A percentile compares a stretch with the other conserved stretches of the same genome.
These are phyloP conservation scores for Trichoplusia ni DNA, from an alignment of 1,140 invertebrate genomes.

Conservation along the genomic window DNA sequence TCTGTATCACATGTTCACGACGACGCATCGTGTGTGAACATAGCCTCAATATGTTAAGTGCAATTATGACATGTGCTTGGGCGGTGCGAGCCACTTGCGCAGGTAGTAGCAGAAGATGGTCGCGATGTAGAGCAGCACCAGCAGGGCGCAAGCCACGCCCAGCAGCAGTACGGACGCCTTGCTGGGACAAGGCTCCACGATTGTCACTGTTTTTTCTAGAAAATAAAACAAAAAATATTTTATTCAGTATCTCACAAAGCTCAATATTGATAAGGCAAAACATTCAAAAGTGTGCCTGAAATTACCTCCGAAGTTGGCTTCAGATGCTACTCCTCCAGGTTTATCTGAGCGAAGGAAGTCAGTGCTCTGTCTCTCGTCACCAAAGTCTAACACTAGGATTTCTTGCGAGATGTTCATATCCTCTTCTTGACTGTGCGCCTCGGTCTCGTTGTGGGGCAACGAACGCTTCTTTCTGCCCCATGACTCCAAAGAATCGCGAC, in stretches of 20 bases:
- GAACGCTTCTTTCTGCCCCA: slow-evolving; percentile 94
- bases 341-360: slow-evolving; percentile 89
- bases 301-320: slow-evolving; percentile 89
- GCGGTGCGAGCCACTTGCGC: slow-evolving; percentile 93
- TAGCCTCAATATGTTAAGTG: slow-evolving; percentile 29
- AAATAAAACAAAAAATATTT: slow-evolving; percentile 47
- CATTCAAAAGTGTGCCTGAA: too few relatives aligned
- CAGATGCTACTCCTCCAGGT: slow-evolving; percentile 81
- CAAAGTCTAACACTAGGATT: slow-evolving; percentile 95
- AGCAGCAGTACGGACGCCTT: slow-evolving; percentile 93
- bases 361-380: slow-evolving; percentile 90
- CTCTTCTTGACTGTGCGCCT: slow-evolving; percentile 87
- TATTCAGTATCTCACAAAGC: neutral
- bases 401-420: slow-evolving; percentile 97
- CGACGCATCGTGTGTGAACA: slow-evolving; percentile 24
- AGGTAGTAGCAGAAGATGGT: slow-evolving; percentile 95
- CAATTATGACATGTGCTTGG: slow-evolving; percentile 89
- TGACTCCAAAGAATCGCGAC: slow-evolving; percentile 92
- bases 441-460: slow-evolving; percentile 71
- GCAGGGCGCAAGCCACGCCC: slow-evolving; percentile 93
- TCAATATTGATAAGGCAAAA: too few relatives aligned
- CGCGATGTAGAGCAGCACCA: slow-evolving; percentile 94
- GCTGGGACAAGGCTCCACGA: slow-evolving; percentile 93
- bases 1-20: slow-evolving; percentile 73
- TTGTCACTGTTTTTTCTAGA: slow-evolving; percentile 92